Conservation (phyloP, 2,888 invertebrate genomes). For the Cenopis cana region DNA sequence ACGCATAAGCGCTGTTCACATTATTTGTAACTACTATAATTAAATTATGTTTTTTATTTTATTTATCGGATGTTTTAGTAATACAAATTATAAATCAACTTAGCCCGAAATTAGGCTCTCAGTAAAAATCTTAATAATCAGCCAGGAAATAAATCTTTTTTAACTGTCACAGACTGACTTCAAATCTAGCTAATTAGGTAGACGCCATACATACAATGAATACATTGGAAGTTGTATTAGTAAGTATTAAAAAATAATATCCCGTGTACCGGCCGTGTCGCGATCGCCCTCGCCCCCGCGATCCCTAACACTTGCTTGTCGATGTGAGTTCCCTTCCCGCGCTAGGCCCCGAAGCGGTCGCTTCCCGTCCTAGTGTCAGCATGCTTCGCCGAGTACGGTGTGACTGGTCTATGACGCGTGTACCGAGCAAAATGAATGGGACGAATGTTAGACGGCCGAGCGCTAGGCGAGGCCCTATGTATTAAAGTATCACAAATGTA, state of each 20-base stretch:
- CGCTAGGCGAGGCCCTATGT: conserved; percentile 29
- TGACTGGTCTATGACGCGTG: conserved; percentile 29
- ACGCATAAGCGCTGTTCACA: too few relatives aligned
- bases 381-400: conserved; percentile 26
- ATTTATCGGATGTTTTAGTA: too few relatives aligned
- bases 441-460: conserved; percentile 26
- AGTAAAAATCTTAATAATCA: too few relatives aligned
- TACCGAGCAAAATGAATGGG: conserved; percentile 28
- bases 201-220: not conserved
- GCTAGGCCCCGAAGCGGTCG: conserved; percentile 2
- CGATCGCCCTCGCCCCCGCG: conserved; percentile 4
- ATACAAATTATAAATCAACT: too few relatives aligned
- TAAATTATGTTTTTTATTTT: too few relatives aligned
- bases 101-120: too few relatives aligned
- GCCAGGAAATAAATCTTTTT: too few relatives aligned
- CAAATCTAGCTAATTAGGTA: not conserved
- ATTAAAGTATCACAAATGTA: conserved; percentile 51
- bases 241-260: not conserved
- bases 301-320: conserved; percentile 20
- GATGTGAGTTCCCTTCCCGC: conserved; percentile 11
- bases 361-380: conserved; percentile 22
- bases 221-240: not conserved
- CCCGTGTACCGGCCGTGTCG: not conserved
- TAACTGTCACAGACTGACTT: not conserved
- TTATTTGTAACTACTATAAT: too few relatives aligned